phyloP scores from a whole-genome alignment of 2,113 vertebrate genomes.

The Callipepla squamata region DNA sequence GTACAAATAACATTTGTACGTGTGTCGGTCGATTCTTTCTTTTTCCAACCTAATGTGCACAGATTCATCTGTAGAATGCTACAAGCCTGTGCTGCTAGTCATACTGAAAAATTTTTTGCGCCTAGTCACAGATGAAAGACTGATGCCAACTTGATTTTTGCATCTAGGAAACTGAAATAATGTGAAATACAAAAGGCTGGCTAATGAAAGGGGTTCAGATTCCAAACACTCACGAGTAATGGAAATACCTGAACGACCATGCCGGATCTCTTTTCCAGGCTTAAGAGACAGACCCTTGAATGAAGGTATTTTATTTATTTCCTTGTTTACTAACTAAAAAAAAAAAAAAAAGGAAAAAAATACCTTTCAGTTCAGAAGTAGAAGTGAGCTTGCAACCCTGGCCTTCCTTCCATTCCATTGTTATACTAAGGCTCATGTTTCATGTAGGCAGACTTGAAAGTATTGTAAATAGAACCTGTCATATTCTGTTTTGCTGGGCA shows the following conservation, averaged over 20 bases:
- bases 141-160: background rate
- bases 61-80: background rate
- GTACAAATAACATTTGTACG: background rate
- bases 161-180: background rate
- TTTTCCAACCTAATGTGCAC: background rate
- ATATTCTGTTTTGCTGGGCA: background rate
- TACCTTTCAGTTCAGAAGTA: background rate
- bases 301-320: background rate
- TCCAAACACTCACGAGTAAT: background rate
- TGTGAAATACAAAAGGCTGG: background rate
- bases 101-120: background rate
- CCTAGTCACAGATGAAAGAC: background rate
- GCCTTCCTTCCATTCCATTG: background rate
- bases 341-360: background rate
- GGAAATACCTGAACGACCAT: background rate
- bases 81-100: background rate
- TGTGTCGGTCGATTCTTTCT: background rate
- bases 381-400: background rate
- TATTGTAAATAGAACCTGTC: background rate
- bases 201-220: background rate
- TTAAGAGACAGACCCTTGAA: background rate
- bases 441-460: background rate
- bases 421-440: background rate
- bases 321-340: background rate
- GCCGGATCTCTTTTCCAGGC: background rate